Base-by-base conservation (phyloP, 2,888 invertebrate genomes). In the Tryphoninae sp. region DNA sequence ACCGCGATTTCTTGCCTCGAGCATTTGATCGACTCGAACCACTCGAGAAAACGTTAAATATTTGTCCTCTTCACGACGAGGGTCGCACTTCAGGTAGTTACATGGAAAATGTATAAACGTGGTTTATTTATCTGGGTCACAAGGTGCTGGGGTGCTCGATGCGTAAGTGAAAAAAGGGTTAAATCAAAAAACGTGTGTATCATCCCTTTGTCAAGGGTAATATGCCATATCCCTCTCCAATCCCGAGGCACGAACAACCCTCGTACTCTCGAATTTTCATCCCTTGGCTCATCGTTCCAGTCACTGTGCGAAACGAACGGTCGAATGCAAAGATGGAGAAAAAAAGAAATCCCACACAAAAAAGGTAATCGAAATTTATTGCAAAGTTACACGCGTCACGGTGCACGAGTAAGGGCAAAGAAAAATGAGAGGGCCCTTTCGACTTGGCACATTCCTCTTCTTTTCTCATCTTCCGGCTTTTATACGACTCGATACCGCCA, bases 351-450 rank as follows among this genome's bases (percentile, higher is more conserved):
- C 11, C 40, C 4, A 22, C 55, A 45, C 13, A 83, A 83, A 80
- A 80, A 80, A 85, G 81, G 86, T 89, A 88, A 89, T 89, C 88
- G 86, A 88, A 89, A 90, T 90, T 90, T 90, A 90, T 90, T 89
- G 87, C 84, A 85, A 84, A 86, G 87, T 87, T 87, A 87, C 88
- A 86, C 86, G 86, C 88, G 87, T 88, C 86, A 88, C 84, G 88
- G 85, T 88, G 82, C 85, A 86, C 84, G 84, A 85, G 84, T 84
- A 82, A 84, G 84, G 59, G 86, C 78, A 78, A 85, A 86, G 0
- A 83, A 77, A 80, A 83, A 76, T 80, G 82, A 77, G 80, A 85
- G 76, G 83, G 73, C 72, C 81, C 22, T 65, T 72, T 42, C 55
- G 49, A 49, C 45, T 55, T 42, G 59, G 59, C 45, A 9, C 59